Evolutionary conservation across 2,888 invertebrate species (phyloP).

Genomic region (Hedychridium roseum): DNA sequence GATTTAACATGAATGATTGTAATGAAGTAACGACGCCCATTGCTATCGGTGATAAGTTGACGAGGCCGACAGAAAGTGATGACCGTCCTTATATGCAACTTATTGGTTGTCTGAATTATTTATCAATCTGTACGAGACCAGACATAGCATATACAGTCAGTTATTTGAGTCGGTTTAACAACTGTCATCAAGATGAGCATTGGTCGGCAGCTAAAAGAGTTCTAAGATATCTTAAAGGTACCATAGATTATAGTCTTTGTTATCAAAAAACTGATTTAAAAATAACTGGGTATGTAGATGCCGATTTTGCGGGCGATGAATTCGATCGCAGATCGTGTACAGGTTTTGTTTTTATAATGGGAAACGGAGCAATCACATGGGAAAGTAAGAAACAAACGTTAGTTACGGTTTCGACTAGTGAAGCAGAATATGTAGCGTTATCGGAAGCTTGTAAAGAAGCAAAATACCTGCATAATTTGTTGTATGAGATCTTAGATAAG

Average conservation of each 20-base stretch:
- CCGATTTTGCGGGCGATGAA: constrained; percentile 33
- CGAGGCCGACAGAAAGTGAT: constrained; percentile 5
- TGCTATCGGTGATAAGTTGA: not conserved
- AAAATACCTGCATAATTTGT: constrained; percentile 19
- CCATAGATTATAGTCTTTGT: not conserved
- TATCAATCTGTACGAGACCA: constrained; percentile 1
- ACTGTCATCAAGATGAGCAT: not conserved
- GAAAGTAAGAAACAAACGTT: constrained; percentile 28
- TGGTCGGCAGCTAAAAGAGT: constrained; percentile 3
- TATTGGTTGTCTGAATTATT: constrained; percentile 1
- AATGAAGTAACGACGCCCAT: not conserved
- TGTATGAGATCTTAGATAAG: not conserved
- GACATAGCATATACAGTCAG: not conserved
- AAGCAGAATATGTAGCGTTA: constrained; percentile 44
- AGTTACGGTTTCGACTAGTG: constrained; percentile 39
- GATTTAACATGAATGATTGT: not conserved
- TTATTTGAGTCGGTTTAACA: constrained; percentile 2
- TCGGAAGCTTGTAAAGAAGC: constrained; percentile 35
- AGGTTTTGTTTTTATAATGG: not conserved
- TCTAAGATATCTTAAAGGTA: constrained; percentile 5
- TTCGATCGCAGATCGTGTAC: constrained; percentile 3
- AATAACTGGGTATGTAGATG: constrained; percentile 30
- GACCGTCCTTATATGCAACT: not conserved
- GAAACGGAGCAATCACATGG: not conserved
- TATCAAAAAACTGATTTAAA: constrained; percentile 5